These are phyloP conservation scores for Lydus trimaculatus DNA, from an alignment of 2,888 invertebrate genomes.

Conservation along the genomic window DNA sequence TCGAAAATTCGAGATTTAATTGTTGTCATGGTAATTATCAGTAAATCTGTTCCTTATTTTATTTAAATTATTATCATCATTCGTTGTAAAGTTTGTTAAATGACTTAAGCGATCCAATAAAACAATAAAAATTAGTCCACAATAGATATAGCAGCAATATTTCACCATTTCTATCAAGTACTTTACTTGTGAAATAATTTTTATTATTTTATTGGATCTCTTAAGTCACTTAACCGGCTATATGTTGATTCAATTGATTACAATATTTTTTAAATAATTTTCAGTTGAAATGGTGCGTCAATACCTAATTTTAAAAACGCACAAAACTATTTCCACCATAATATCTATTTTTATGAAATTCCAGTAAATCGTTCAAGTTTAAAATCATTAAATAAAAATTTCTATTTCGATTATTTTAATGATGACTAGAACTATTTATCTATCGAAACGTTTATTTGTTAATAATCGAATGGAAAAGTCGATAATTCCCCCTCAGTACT, in stretches of 20 bases:
- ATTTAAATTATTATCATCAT: not conserved
- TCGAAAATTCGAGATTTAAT: not conserved
- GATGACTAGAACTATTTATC: not conserved
- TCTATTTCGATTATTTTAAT: not conserved
- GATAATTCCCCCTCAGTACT: not conserved
- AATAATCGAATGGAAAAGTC: not conserved
- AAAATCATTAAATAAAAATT: too few species aligned
- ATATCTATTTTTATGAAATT: too few species aligned
- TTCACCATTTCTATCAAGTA: too few species aligned
- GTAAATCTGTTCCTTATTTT: not conserved
- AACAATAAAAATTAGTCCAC: too few species aligned
- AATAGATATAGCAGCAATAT: too few species aligned
- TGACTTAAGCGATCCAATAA: too few species aligned
- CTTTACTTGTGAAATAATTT: too few species aligned
- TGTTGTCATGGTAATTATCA: not conserved
- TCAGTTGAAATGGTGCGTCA: not conserved
- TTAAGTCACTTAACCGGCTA: too few species aligned
- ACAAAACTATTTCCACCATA: not conserved
- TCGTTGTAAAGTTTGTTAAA: too few species aligned
- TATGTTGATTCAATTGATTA: too few species aligned
- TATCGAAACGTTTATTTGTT: not conserved
- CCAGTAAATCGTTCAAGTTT: too few species aligned
- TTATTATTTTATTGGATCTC: too few species aligned
- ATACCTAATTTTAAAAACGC: not conserved
- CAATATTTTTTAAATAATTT: not conserved